phyloP scores from a whole-genome alignment of 1,140 invertebrate genomes.

The Aricia agestis region DNA sequence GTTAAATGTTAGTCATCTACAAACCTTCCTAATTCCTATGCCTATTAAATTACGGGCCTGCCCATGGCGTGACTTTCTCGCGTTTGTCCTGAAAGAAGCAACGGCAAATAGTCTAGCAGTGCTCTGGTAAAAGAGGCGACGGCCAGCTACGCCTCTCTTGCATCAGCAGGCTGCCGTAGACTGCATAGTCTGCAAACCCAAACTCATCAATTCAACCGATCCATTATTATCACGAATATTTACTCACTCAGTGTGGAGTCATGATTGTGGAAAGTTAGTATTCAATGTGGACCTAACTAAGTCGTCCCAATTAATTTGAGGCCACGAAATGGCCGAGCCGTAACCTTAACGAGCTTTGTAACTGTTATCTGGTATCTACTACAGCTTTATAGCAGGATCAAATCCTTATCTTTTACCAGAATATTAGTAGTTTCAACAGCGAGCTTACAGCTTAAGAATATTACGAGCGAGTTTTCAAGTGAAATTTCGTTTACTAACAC shows the following conservation, averaged over 20 bases:
- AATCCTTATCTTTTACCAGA: conserved; percentile 5
- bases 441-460: neutral
- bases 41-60: no score
- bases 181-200: neutral
- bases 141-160: no score
- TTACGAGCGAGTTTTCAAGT: no score
- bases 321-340: conserved; percentile 1
- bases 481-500: no score
- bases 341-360: conserved; percentile 12
- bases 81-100: no score
- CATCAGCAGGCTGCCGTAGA: no score
- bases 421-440: neutral
- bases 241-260: neutral
- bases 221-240: neutral
- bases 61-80: no score
- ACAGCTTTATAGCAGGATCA: neutral
- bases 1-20: no score
- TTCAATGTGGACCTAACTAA: neutral
- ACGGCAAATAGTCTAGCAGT: no score
- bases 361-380: conserved; percentile 6
- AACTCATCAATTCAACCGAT: neutral
- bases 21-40: no score
- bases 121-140: no score
- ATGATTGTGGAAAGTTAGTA: conserved; percentile 2
- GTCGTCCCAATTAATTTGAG: conserved; percentile 12